Percentiles rank a stretch among this genome's conserved stretches.
These are phyloP conservation scores for Hoplodrina ambigua DNA, from an alignment of 2,888 invertebrate genomes.

Conservation along the genomic window DNA sequence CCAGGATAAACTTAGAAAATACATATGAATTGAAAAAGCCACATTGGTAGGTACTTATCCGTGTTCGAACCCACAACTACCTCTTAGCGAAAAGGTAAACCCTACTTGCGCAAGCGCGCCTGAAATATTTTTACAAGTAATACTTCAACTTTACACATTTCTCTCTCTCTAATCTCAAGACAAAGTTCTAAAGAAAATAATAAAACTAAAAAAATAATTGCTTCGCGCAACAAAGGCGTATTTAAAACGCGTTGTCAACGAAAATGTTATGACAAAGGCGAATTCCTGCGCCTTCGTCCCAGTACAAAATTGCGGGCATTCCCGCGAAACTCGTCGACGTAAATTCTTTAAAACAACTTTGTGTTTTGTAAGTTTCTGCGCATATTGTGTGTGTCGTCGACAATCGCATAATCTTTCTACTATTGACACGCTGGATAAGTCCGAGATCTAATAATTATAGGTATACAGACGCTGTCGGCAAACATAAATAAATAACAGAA, in stretches of 20 bases:
- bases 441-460: no score
- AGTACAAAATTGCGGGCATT: constrained; percentile 65
- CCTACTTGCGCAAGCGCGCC: neutral
- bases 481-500: no score
- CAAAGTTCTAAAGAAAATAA: constrained; percentile 12
- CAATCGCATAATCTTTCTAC: neutral
- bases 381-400: constrained; percentile 37
- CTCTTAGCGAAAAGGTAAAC: neutral
- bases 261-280: constrained; percentile 68
- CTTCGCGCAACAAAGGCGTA: constrained; percentile 48
- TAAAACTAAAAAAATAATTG: constrained; percentile 42
- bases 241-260: constrained; percentile 63
- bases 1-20: no score
- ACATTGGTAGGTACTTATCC: neutral
- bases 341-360: constrained; percentile 70
- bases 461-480: no score
- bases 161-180: constrained; percentile 11
- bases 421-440: no score
- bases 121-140: neutral
- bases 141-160: neutral
- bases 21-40: no score
- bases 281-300: constrained; percentile 58
- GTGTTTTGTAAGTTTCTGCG: constrained; percentile 54
- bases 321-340: constrained; percentile 58
- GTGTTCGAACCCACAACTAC: neutral